A percentile compares a stretch with the other conserved stretches of the same genome.
phyloP scores from a whole-genome alignment of 2,113 vertebrate species.

The Siphamia tubifer region DNA sequence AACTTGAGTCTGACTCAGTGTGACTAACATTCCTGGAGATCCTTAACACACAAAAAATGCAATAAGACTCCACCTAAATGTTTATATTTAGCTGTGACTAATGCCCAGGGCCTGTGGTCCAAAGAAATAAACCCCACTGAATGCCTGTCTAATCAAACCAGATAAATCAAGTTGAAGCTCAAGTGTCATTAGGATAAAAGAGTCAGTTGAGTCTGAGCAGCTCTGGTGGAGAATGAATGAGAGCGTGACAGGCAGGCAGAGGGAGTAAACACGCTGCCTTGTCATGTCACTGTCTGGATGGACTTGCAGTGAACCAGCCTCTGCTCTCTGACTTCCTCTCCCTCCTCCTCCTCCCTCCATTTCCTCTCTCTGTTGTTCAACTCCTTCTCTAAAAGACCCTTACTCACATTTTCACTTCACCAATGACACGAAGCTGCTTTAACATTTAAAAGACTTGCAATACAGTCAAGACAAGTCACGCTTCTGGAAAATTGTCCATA shows the following conservation, averaged over 20 bases:
- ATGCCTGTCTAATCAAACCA: slow-evolving; percentile 49
- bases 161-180: slow-evolving; percentile 29
- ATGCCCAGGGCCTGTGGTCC: not conserved
- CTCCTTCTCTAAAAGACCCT: not conserved
- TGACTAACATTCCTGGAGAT: slow-evolving; percentile 34
- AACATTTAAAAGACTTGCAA: too few relatives aligned
- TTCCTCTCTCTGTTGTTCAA: slow-evolving; percentile 51
- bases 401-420: not conserved
- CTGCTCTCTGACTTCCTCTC: not conserved
- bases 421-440: not conserved
- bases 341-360: slow-evolving; percentile 15
- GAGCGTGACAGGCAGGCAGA: slow-evolving; percentile 25
- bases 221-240: slow-evolving; percentile 24
- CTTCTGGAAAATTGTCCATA: too few relatives aligned
- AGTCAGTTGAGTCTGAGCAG: not conserved
- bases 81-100: slow-evolving; percentile 61
- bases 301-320: slow-evolving; percentile 29
- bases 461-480: too few relatives aligned
- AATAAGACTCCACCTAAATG: slow-evolving; percentile 41
- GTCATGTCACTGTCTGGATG: slow-evolving; percentile 14
- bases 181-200: slow-evolving; percentile 7
- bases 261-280: slow-evolving; percentile 22
- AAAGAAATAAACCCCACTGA: slow-evolving; percentile 13
- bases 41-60: slow-evolving; percentile 22
- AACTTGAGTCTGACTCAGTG: slow-evolving; percentile 35